Base-by-base conservation (phyloP, 1,140 invertebrate species). In the Halotydeus destructor region DNA sequence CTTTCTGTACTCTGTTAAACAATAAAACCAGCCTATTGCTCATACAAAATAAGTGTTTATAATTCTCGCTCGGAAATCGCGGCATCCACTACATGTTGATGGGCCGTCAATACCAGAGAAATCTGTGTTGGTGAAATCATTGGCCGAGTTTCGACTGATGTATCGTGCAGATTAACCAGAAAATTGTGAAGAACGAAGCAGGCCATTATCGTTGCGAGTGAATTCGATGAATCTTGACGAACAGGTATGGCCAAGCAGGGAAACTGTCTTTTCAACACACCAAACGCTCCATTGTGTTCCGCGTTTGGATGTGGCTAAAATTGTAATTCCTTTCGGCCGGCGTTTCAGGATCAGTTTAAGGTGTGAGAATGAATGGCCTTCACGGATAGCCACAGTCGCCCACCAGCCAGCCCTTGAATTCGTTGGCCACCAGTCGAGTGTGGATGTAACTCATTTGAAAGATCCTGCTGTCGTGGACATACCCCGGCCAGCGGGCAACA, bases 251-350 rank as follows among this genome's bases (percentile, higher is more conserved):
- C 55, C 26, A 63, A 55, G 47, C 63, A 60, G 52, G 61, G 60
- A 57, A 68, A 66, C 55, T 59, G 27, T 42, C 52, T 43, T 49
- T 62, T 64, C 54, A 49, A 57, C 1, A 58, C 47, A 2, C 57
- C 59, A 52, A 54, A 58, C 59, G 34, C 51, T 62, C 59, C 18
- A 63, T 52, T 12, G 49, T 38, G 52, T 60, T 61, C 33, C 59
- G 38, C 5, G 61, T 62, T 41, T 53, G 48, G 9, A 57, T 58
- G 38, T 62, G 60, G 19, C 9, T 11, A 8, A 30, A 30, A n/a
- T 41, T 19, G 34, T 41, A 41, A 33, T 16, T 31, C 14, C 19
- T 23, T 16, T 41, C 28, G 22, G 40, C 27, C 23, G 21, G 40
- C 40, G 40, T 33, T n/a, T 6, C 23, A 8, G 40, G 28, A 5